Percentiles rank a stretch among this genome's conserved stretches.
Evolutionary conservation across 1,140 invertebrate species (phyloP).

Genomic region (Leptopilina boulardi): DNA sequence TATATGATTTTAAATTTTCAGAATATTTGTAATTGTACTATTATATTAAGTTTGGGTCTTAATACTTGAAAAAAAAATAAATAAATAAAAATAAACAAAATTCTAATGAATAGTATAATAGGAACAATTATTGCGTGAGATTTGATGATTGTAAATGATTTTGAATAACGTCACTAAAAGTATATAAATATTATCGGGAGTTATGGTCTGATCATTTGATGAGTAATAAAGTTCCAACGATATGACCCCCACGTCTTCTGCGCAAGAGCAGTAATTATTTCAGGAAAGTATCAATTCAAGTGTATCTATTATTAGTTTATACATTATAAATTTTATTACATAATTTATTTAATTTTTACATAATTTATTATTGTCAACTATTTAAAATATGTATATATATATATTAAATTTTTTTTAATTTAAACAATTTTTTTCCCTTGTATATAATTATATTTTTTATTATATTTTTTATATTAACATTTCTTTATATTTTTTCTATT

Average conservation of each 20-base stretch:
- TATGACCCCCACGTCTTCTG: slow-evolving; percentile 60
- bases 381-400: too few species aligned
- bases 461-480: too few species aligned
- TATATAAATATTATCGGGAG: neutral
- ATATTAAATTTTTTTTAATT: too few species aligned
- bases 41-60: too few species aligned
- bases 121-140: neutral
- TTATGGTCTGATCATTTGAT: slow-evolving; percentile 4
- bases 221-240: slow-evolving; percentile 30
- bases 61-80: too few species aligned
- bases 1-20: too few species aligned
- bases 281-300: slow-evolving; percentile 14
- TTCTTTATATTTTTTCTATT: too few species aligned
- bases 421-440: too few species aligned
- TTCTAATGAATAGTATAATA: neutral
- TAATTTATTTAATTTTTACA: neutral
- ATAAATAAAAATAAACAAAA: neutral
- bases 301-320: neutral
- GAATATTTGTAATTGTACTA: too few species aligned
- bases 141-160: neutral
- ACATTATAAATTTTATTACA: neutral
- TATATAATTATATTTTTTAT: too few species aligned
- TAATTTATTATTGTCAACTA: too few species aligned
- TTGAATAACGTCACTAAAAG: neutral
- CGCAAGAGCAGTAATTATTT: slow-evolving; percentile 44